phyloP scores from a whole-genome alignment of 2,797 vertebrate genomes.

The Xenopus petersii region DNA sequence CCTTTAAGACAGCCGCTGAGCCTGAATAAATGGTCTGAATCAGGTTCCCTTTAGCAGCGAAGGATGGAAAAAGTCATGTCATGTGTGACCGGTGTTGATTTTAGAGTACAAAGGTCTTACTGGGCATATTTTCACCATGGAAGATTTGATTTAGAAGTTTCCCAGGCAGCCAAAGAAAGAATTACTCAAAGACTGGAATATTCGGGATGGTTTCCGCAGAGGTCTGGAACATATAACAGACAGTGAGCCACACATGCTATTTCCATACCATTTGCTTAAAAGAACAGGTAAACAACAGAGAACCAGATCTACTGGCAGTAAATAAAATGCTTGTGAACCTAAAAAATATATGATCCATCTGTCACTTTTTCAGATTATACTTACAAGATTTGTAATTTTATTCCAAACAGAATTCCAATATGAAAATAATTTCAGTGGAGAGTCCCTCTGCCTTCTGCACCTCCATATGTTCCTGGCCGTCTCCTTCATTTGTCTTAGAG shows the following conservation, averaged over 20 bases:
- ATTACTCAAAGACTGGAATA: conserved; percentile 28
- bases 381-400: no score
- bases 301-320: conserved; percentile 28
- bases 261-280: conserved; percentile 42
- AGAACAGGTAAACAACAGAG: conserved; percentile 39
- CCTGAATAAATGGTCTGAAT: background rate
- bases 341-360: no score
- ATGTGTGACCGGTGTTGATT: conserved; percentile 3
- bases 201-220: conserved; percentile 45
- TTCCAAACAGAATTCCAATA: no score
- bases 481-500: no score
- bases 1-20: no score
- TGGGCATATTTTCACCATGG: conserved; percentile 4
- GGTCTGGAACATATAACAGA: conserved; percentile 53
- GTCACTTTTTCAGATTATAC: no score
- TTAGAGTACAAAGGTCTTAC: background rate
- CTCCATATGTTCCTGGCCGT: no score
- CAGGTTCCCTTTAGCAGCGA: background rate
- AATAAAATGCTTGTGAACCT: background rate
- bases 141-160: conserved; percentile 35
- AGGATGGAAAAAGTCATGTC: conserved; percentile 16
- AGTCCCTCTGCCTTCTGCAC: no score
- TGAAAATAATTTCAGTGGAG: no score
- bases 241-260: conserved; percentile 51
- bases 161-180: conserved; percentile 8